These are phyloP conservation scores for Diarsia mendica DNA, from an alignment of 2,888 invertebrate species.

Conservation along the genomic window DNA sequence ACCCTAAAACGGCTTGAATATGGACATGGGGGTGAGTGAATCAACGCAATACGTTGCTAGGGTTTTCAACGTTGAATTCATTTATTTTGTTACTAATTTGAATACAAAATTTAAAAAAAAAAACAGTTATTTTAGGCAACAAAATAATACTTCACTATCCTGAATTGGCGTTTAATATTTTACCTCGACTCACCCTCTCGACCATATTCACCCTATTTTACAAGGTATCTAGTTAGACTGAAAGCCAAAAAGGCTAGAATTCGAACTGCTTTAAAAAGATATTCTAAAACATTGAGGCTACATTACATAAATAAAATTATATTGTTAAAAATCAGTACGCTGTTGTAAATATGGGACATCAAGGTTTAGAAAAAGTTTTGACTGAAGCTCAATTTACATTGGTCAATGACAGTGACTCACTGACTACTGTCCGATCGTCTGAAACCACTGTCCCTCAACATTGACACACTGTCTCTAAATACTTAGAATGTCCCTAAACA, in stretches of 20 bases:
- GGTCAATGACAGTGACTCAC: not conserved
- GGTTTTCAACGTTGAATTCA: not conserved
- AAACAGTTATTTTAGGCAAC: not conserved
- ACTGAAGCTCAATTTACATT: not conserved
- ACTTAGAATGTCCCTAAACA: not conserved
- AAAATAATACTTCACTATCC: not conserved
- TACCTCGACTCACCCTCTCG: not conserved
- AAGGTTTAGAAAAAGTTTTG: not conserved
- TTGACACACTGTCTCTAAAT: too few relatives aligned
- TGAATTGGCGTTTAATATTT: not conserved
- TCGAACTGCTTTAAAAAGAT: constrained; percentile 35
- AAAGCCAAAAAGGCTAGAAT: constrained; percentile 7
- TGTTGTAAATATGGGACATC: not conserved
- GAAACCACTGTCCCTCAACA: not conserved
- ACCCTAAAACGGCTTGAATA: not conserved
- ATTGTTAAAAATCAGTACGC: not conserved
- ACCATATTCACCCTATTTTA: not conserved
- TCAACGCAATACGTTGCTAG: not conserved
- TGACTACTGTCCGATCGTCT: not conserved
- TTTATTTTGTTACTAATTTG: not conserved
- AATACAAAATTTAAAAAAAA: too few relatives aligned
- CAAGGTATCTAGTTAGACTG: not conserved
- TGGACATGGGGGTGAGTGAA: not conserved
- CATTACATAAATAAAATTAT: constrained; percentile 16
- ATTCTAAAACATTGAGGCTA: constrained; percentile 35